These are phyloP conservation scores for Aradophagus sp. DNA, from an alignment of 1,140 invertebrate genomes.

Conservation along the genomic window DNA sequence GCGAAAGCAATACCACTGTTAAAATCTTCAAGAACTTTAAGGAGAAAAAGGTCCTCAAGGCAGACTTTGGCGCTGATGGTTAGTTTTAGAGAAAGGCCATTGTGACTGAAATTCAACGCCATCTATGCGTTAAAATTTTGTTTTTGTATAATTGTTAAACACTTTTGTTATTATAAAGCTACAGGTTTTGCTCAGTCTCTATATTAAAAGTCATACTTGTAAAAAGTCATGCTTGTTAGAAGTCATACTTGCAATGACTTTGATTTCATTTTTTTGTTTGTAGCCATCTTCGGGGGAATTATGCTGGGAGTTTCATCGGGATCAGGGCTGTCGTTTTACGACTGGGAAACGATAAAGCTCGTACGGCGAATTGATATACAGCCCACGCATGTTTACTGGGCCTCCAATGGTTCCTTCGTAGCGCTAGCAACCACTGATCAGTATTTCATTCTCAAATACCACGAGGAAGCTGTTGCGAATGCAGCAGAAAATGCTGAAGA, in stretches of 20 bases:
- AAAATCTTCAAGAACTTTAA: conserved; percentile 99
- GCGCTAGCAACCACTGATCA: conserved; percentile 96
- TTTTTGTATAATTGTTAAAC: too few relatives aligned
- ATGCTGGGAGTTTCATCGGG: conserved; percentile 95
- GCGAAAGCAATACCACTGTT: conserved; percentile 92
- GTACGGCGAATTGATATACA: conserved; percentile 97
- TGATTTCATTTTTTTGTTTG: too few relatives aligned
- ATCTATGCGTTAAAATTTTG: too few relatives aligned
- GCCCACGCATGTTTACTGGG: conserved; percentile 96
- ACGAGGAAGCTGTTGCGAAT: conserved; percentile 83
- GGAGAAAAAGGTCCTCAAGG: conserved; percentile 95
- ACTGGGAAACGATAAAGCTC: conserved; percentile 96
- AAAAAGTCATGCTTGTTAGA: too few relatives aligned
- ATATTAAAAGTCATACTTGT: too few relatives aligned
- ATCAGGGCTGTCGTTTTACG: conserved; percentile 95
- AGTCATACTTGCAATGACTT: neutral
- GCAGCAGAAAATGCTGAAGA: conserved; percentile 91
- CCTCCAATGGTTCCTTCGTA: conserved; percentile 95
- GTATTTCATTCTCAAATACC: conserved; percentile 96
- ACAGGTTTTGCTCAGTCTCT: too few relatives aligned
- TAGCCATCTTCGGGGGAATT: conserved; percentile 96
- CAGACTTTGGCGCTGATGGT: conserved; percentile 96
- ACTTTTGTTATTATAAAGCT: too few relatives aligned
- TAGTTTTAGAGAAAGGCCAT: too few relatives aligned
- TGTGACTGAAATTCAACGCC: too few relatives aligned